These are phyloP conservation scores for Drosophila helvetica DNA, from an alignment of 2,888 invertebrate species.

Conservation along the genomic window DNA sequence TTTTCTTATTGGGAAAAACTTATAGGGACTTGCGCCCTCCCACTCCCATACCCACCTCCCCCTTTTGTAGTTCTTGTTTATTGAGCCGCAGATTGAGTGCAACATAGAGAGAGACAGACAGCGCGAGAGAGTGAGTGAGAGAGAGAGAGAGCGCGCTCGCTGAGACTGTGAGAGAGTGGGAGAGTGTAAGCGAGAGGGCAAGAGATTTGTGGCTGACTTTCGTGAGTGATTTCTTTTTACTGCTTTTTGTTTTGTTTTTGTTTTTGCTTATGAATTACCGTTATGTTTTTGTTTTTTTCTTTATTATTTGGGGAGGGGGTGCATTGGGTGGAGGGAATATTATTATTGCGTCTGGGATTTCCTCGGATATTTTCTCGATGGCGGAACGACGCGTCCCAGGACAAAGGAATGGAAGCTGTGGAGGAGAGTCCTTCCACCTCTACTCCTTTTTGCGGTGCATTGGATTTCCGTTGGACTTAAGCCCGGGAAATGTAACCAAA, in stretches of 20 bases:
- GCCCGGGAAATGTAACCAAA: not conserved
- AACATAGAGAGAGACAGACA: conserved; percentile 29
- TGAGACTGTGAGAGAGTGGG: conserved; percentile 3
- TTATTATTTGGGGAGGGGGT: not conserved
- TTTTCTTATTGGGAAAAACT: conserved; percentile 78
- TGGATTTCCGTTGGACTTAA: not conserved
- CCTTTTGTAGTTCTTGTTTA: conserved; percentile 45
- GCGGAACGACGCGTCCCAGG: not conserved
- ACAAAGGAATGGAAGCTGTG: not conserved
- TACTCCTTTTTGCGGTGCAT: no score
- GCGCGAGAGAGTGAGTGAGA: conserved; percentile 1
- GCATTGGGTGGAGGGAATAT: conserved; percentile 37
- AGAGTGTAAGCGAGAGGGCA: conserved; percentile 31
- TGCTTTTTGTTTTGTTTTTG: conserved; percentile 20
- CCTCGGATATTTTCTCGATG: conserved; percentile 8
- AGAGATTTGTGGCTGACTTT: conserved; percentile 32
- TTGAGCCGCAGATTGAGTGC: conserved; percentile 73
- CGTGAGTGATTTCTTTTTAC: conserved; percentile 5
- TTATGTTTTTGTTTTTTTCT: conserved; percentile 3
- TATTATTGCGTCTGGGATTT: conserved; percentile 66
- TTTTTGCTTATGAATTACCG: conserved; percentile 51
- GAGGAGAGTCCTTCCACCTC: no score
- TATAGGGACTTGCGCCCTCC: conserved; percentile 69
- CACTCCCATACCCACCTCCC: conserved; percentile 30
- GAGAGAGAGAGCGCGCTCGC: conserved; percentile 6